Evolutionary conservation across 2,113 vertebrate genomes (phyloP).

Genomic region (Emydocephalus ijimae): DNA sequence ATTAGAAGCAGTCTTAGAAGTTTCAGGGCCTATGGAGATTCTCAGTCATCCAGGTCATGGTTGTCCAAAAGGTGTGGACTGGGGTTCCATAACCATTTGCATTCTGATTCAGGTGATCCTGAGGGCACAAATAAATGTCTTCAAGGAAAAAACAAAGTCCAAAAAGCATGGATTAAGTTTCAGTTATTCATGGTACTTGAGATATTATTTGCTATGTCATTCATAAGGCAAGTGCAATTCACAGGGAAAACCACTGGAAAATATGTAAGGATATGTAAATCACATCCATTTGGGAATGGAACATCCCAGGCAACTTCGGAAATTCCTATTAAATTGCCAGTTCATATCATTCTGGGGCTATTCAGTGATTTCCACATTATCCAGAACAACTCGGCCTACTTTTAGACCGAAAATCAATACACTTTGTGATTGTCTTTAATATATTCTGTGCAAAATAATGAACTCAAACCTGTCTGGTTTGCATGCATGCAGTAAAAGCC

Average conservation of each 20-base stretch:
- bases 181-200: not conserved
- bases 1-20: not conserved
- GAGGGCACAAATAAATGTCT: not conserved
- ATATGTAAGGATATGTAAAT: not conserved
- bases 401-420: not conserved
- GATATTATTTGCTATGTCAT: not conserved
- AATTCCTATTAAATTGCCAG: not conserved
- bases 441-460: not conserved
- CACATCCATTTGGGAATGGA: not conserved
- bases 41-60: not conserved
- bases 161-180: not conserved
- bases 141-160: not conserved
- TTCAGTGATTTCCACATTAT: not conserved
- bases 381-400: not conserved
- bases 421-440: not conserved
- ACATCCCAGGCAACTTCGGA: not conserved
- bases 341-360: not conserved
- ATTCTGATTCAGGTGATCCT: not conserved
- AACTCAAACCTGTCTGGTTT: not conserved
- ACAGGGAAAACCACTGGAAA: not conserved
- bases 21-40: not conserved
- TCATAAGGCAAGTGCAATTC: not conserved
- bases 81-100: not conserved
- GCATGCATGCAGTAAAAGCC: not conserved
- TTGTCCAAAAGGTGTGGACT: not conserved